Evolutionary conservation across 2,888 invertebrate genomes (phyloP).

Genomic region (Drosophila borealis): DNA sequence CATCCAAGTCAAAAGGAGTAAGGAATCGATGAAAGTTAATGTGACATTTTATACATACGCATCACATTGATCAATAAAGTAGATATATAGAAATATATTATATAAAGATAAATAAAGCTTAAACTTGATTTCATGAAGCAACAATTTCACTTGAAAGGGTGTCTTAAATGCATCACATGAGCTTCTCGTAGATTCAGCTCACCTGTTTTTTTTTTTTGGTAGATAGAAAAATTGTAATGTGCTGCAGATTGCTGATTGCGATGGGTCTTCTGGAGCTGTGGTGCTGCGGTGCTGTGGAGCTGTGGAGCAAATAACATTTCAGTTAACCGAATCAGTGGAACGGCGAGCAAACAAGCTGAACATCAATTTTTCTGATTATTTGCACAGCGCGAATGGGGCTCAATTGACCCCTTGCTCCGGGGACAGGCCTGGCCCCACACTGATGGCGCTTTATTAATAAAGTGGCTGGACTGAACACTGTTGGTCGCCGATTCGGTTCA

Average conservation of each 20-base stretch:
- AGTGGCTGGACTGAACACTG: conserved; percentile 51
- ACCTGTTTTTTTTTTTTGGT: conserved; percentile 55
- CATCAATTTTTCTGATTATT: conserved; percentile 58
- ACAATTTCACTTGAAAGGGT: conserved; percentile 21
- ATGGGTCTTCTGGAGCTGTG: neutral
- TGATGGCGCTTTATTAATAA: conserved; percentile 67
- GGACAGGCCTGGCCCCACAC: conserved; percentile 10
- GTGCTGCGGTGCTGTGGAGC: neutral
- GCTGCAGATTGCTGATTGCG: conserved; percentile 44
- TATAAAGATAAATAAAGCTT: too few relatives aligned
- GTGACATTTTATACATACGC: too few relatives aligned
- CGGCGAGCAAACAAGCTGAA: conserved; percentile 31
- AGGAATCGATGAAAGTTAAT: too few relatives aligned
- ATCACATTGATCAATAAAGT: too few relatives aligned
- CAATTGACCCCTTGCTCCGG: conserved; percentile 56
- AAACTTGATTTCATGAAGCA: too few relatives aligned
- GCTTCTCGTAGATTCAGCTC: conserved; percentile 17
- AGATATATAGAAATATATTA: too few relatives aligned
- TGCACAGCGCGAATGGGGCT: conserved; percentile 45
- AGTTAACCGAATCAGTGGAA: conserved; percentile 62
- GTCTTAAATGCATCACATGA: conserved; percentile 1
- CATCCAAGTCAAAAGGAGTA: too few relatives aligned
- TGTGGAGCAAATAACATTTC: conserved; percentile 62
- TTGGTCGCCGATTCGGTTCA: conserved; percentile 16
- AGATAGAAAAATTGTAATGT: conserved; percentile 55